Base-by-base conservation (phyloP, 2,797 vertebrate species). In the Rallus crepitans region DNA sequence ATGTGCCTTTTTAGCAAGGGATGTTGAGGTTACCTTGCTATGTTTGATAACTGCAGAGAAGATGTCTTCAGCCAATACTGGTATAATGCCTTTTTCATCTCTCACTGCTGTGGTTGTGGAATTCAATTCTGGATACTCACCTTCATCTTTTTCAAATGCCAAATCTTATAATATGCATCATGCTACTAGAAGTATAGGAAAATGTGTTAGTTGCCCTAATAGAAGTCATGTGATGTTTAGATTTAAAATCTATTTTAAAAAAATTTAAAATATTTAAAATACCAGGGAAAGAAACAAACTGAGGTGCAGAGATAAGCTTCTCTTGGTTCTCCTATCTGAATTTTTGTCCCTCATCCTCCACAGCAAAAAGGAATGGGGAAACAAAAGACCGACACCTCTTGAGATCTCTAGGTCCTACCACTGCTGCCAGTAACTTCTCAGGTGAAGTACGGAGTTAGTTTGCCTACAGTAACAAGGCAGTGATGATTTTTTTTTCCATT, bases 51-150 rank as follows among this genome's bases (percentile, higher is more conserved):
- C 98, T 96, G 97, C 98, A 94, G 97, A 97, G 97, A 98, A 98
- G 85, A 96, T 94, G 73, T 97, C 97, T 85, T 98, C 97, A 33
- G 97, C 96, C 83, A 99, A 98, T 24, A 84, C 95, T 28, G 98
- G 98, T 80, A 98, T 98, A 21, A 98, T 98, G 97, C 98, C 98
- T 23, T 99, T 99, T 94, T 98, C 97, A 83, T 98, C 98, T 65
- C 98, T 98, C 95, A 98, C 98, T 48, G 90, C 97, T 93, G 98
- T 98, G 82, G 94, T 96, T 35, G 98, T 94, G 1, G 90, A 94
- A 61, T 93, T 96, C 52, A 90, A 63, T 45, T 93, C 53, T 70
- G 94, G 45, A 45, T 56, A 96, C 37, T 98, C 97, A 79, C 96
- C 95, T 45, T 98, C 96, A 11, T 93, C 95, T 91, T 97, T 98